Evolutionary conservation across 2,888 invertebrate species (phyloP).

Genomic region (Drosophila pullipes): DNA sequence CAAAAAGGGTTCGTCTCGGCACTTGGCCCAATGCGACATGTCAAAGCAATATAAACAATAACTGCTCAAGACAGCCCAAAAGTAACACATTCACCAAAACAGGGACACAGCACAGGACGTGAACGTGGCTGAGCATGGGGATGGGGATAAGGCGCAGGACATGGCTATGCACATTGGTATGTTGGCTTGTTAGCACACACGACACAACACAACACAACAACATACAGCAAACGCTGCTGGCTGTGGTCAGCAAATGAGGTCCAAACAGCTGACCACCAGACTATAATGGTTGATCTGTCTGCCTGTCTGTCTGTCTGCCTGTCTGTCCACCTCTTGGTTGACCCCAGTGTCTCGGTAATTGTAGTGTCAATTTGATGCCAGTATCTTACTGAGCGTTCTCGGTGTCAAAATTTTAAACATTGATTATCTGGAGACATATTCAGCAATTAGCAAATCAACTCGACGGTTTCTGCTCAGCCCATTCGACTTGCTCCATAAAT

Average conservation of each 20-base stretch:
- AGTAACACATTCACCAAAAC: slow-evolving; percentile 69
- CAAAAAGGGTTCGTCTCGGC: slow-evolving; percentile 51
- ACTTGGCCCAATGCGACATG: slow-evolving; percentile 64
- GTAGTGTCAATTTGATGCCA: slow-evolving; percentile 74
- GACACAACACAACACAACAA: neutral
- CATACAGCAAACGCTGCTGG: slow-evolving; percentile 2
- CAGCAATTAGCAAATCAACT: slow-evolving; percentile 85
- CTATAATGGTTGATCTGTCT: neutral
- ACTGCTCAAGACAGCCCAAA: slow-evolving; percentile 79
- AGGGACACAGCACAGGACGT: slow-evolving; percentile 26
- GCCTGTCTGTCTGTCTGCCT: neutral
- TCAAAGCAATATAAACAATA: slow-evolving; percentile 71
- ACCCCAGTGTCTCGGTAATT: slow-evolving; percentile 56
- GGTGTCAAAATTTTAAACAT: slow-evolving; percentile 80
- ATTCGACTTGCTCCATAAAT: slow-evolving; percentile 51
- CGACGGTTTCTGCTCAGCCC: slow-evolving; percentile 57
- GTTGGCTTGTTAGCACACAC: slow-evolving; percentile 76
- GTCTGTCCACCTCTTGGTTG: slow-evolving; percentile 3
- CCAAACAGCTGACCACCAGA: slow-evolving; percentile 60
- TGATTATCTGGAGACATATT: slow-evolving; percentile 85
- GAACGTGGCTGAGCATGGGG: neutral
- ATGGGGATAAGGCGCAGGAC: neutral
- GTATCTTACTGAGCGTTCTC: slow-evolving; percentile 43
- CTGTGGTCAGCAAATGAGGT: slow-evolving; percentile 75
- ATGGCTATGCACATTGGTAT: slow-evolving; percentile 37